Conservation (phyloP, 2,113 vertebrate species). For the Zapornia atra region DNA sequence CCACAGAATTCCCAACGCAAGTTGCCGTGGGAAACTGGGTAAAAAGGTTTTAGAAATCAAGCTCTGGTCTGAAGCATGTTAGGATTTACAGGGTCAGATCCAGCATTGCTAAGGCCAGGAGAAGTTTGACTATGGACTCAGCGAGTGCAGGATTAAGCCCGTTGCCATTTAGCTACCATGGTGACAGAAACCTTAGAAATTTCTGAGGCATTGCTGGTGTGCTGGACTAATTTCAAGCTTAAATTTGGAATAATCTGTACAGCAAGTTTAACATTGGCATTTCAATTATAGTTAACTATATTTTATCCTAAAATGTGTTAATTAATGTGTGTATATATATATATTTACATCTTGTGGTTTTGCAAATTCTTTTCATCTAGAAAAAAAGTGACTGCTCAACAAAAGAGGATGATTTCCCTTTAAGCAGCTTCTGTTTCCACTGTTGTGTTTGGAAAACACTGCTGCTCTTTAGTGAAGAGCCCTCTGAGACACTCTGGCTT, state of each 20-base stretch:
- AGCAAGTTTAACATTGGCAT: background rate
- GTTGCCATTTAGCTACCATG: constrained; percentile 9
- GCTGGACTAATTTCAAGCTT: constrained; percentile 8
- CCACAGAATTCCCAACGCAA: background rate
- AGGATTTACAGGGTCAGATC: background rate
- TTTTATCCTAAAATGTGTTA: background rate
- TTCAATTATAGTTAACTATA: background rate
- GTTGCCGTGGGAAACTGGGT: constrained; percentile 36
- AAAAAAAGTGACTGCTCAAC: background rate
- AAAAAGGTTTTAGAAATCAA: background rate
- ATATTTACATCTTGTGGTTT: background rate
- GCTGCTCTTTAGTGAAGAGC: background rate
- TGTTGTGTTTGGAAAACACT: background rate
- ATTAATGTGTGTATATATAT: background rate
- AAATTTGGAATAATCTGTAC: background rate
- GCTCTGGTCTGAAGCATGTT: background rate
- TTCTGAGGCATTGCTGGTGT: background rate
- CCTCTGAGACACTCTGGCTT: background rate
- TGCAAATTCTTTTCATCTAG: background rate
- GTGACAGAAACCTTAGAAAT: constrained; percentile 24
- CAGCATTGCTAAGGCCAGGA: background rate
- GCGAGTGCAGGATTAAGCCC: background rate
- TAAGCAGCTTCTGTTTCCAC: constrained; percentile 8
- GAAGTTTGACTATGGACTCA: background rate
- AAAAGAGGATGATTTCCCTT: background rate